Conservation (phyloP, 2,113 vertebrate species). For the Toxotes jaculatrix region DNA sequence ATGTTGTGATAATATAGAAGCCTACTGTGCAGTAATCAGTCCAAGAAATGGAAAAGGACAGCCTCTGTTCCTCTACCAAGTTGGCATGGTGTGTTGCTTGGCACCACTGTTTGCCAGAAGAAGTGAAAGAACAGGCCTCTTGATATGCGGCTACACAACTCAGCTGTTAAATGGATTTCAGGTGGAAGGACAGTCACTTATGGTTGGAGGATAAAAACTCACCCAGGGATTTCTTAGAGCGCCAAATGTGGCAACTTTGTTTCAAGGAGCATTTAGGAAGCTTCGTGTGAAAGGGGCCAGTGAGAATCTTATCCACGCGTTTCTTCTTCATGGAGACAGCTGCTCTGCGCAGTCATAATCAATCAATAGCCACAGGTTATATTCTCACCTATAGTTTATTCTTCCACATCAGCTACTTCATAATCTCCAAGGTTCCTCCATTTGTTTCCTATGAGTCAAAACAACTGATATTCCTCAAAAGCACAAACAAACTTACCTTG, state of each 20-base stretch:
- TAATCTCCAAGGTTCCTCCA: conserved; percentile 10
- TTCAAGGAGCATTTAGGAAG: background rate
- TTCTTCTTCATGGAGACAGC: background rate
- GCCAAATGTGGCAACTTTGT: conserved; percentile 30
- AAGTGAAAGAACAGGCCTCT: conserved; percentile 74
- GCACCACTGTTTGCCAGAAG: conserved; percentile 56
- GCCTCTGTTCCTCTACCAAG: conserved; percentile 63
- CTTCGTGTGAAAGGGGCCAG: background rate
- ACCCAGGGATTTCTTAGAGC: background rate
- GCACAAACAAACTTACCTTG: conserved; percentile 43
- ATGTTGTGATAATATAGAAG: conserved; percentile 6
- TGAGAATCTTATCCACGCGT: background rate
- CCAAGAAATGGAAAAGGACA: conserved; percentile 47
- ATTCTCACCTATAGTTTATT: background rate
- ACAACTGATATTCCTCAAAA: conserved; percentile 61
- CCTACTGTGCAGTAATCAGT: background rate
- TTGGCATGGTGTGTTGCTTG: conserved; percentile 65
- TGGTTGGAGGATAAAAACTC: conserved; percentile 20
- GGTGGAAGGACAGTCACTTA: conserved; percentile 42
- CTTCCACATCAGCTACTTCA: background rate
- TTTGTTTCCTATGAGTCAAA: conserved; percentile 21
- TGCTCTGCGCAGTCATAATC: background rate
- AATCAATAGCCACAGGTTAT: background rate
- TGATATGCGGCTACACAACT: conserved; percentile 70
- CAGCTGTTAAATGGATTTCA: conserved; percentile 59